A percentile compares a stretch with the other conserved stretches of the same genome.
These are phyloP conservation scores for Cotesia typhae DNA, from an alignment of 1,140 invertebrate species.

Conservation along the genomic window DNA sequence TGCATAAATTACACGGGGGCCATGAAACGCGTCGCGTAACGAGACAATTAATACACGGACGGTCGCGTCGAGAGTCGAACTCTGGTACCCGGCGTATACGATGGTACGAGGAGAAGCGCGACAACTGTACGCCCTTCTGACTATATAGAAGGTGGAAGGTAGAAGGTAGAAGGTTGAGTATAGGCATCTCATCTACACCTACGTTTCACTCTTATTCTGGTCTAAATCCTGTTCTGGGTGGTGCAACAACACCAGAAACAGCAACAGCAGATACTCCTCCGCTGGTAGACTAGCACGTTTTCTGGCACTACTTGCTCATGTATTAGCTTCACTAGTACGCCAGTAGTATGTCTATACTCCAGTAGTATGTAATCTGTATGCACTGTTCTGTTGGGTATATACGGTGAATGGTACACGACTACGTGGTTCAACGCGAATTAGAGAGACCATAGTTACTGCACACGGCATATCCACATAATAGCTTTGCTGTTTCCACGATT, in stretches of 20 bases:
- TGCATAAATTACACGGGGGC: slow-evolving; percentile 38
- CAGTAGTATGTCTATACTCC: background rate
- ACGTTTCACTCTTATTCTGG: background rate
- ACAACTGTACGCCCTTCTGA: slow-evolving; percentile 11
- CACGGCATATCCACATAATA: slow-evolving; percentile 24
- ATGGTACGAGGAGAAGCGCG: slow-evolving; percentile 22
- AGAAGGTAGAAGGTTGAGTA: no score
- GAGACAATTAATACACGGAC: slow-evolving; percentile 45
- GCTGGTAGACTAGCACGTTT: background rate
- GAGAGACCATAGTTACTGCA: slow-evolving; percentile 21
- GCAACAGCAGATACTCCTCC: background rate
- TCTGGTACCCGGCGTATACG: background rate
- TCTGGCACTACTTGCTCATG: slow-evolving; percentile 9
- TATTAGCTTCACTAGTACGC: background rate
- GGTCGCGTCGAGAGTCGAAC: slow-evolving; percentile 20
- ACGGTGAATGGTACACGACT: slow-evolving; percentile 24
- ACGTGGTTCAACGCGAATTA: slow-evolving; percentile 32
- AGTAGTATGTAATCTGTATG: slow-evolving; percentile 5
- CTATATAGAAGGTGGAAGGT: no score
- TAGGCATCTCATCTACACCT: background rate
- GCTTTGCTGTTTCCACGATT: slow-evolving; percentile 24
- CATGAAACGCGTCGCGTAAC: slow-evolving; percentile 40
- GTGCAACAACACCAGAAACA: no score
- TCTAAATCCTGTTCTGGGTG: no score
- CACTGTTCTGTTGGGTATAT: slow-evolving; percentile 7